A percentile compares a stretch with the other conserved stretches of the same genome.
Evolutionary conservation across 2,888 invertebrate genomes (phyloP).

Genomic region (Chromoteleia sp.): DNA sequence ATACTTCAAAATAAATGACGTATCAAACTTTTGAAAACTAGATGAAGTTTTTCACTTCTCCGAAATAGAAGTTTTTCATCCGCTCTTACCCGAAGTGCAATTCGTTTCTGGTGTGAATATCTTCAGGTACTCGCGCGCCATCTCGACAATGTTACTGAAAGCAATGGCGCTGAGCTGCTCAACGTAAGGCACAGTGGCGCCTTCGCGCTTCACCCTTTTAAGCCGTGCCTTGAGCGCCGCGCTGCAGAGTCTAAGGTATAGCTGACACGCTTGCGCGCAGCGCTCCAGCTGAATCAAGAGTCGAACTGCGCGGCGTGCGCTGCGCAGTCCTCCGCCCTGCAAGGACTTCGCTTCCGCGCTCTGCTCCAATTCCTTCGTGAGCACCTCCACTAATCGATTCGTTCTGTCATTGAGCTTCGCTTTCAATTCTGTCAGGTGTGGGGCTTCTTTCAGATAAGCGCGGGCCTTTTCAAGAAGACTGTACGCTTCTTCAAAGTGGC

Average conservation of each 20-base stretch:
- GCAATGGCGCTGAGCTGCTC: slow-evolving; percentile 93
- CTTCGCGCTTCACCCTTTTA: slow-evolving; percentile 92
- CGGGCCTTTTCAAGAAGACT: slow-evolving; percentile 90
- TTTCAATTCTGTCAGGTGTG: slow-evolving; percentile 85
- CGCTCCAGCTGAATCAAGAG: slow-evolving; percentile 92
- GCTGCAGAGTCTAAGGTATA: slow-evolving; percentile 93
- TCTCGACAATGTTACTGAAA: slow-evolving; percentile 92
- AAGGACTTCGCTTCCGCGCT: slow-evolving; percentile 94
- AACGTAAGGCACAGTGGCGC: slow-evolving; percentile 92
- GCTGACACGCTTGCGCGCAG: slow-evolving; percentile 91
- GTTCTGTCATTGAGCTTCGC: slow-evolving; percentile 86
- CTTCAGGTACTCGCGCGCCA: slow-evolving; percentile 90
- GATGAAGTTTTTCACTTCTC: too few relatives aligned
- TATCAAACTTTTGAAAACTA: too few relatives aligned
- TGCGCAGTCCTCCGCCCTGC: slow-evolving; percentile 93
- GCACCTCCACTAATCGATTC: slow-evolving; percentile 92
- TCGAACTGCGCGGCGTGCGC: slow-evolving; percentile 92
- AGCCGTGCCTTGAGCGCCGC: slow-evolving; percentile 92
- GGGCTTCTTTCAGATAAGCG: slow-evolving; percentile 85
- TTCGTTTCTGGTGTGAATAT: slow-evolving; percentile 92
- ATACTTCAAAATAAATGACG: too few relatives aligned
- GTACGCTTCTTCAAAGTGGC: slow-evolving; percentile 97
- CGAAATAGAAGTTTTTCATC: not conserved
- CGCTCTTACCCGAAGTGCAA: slow-evolving; percentile 88
- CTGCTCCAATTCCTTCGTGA: slow-evolving; percentile 95